A percentile compares a stretch with the other conserved stretches of the same genome.
Evolutionary conservation across 2,113 vertebrate species (phyloP).

Genomic region (Gavia stellata): DNA sequence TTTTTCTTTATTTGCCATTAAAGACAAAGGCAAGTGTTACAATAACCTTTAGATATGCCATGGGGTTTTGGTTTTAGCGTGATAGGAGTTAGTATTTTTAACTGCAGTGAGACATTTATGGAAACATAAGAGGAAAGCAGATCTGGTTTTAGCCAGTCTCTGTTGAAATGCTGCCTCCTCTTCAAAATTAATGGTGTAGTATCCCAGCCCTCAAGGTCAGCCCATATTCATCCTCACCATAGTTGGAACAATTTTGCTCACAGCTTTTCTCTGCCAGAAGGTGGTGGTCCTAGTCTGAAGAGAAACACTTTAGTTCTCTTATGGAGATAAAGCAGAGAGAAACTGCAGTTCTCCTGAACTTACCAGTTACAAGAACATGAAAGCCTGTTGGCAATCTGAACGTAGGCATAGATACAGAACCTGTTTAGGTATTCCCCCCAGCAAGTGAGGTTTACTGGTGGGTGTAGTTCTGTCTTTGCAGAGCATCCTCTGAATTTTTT

Average conservation of each 20-base stretch:
- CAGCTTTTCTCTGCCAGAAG: neutral
- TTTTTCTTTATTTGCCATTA: neutral
- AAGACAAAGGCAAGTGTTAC: neutral
- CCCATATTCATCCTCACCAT: neutral
- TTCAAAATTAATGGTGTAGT: neutral
- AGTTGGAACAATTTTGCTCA: neutral
- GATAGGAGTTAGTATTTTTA: neutral
- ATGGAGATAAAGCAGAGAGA: neutral
- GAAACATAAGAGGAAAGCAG: neutral
- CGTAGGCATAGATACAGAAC: neutral
- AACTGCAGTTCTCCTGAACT: neutral
- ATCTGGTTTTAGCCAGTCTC: neutral
- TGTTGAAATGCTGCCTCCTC: neutral
- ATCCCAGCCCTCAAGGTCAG: neutral
- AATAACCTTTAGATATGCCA: neutral
- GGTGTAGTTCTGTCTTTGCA: neutral
- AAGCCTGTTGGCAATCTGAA: neutral
- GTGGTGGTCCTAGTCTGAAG: neutral
- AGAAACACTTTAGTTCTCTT: neutral
- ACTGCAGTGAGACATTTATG: neutral
- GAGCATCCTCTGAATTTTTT: neutral
- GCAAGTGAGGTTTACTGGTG: neutral
- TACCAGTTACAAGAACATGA: fast-evolving
- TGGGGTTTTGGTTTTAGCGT: neutral
- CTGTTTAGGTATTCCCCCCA: neutral